Percentiles rank a stretch among this genome's conserved stretches.
Evolutionary conservation across 2,888 invertebrate genomes (phyloP).

Genomic region (Phyllotreta cruciferae): DNA sequence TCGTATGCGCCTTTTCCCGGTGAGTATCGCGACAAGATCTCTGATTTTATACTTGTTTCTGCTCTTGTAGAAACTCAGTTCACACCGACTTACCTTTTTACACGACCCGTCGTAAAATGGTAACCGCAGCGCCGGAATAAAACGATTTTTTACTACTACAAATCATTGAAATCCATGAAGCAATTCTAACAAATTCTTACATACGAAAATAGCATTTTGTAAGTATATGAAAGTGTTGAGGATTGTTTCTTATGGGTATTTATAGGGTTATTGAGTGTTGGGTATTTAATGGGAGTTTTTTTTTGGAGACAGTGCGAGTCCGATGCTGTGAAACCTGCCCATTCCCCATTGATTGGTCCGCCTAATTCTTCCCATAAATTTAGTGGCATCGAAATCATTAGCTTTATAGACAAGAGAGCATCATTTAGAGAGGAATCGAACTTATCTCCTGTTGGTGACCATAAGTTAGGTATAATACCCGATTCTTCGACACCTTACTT

Average conservation of each 20-base stretch:
- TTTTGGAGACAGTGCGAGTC: not conserved
- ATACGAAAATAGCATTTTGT: too few species aligned
- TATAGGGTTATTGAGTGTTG: too few species aligned
- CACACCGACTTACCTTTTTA: conserved; percentile 14
- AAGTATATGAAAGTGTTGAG: too few species aligned
- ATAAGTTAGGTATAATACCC: conserved; percentile 39
- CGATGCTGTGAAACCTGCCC: conserved; percentile 21
- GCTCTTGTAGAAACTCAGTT: conserved; percentile 18
- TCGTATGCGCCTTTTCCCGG: conserved; percentile 22
- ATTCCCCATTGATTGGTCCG: conserved; percentile 26
- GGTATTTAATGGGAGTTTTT: too few species aligned
- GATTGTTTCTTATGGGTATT: too few species aligned
- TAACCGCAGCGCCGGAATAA: not conserved
- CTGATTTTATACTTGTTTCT: conserved; percentile 31
- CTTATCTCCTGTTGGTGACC: conserved; percentile 39
- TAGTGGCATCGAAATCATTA: conserved; percentile 33
- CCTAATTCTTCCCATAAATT: conserved; percentile 36
- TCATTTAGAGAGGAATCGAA: conserved; percentile 36
- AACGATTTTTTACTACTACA: not conserved
- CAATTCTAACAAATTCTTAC: too few species aligned
- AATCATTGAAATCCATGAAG: too few species aligned
- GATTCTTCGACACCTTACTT: conserved; percentile 44
- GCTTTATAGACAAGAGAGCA: conserved; percentile 36
- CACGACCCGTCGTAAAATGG: conserved; percentile 3
- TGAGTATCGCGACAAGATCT: conserved; percentile 29